A percentile compares a stretch with the other conserved stretches of the same genome.
Conservation (phyloP, 2,113 vertebrate species). For the Sus scrofa region T2T-Sscrofa CM000823.6:28808501-28809000, state of each 20-base stretch:
- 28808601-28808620: not conserved
- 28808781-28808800: not conserved
- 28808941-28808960: not conserved
- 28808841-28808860: constrained; percentile 40
- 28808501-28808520: not conserved
- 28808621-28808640: not conserved
- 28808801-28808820: not conserved
- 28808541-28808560: constrained; percentile 32
- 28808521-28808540: not conserved
- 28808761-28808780: constrained; percentile 3
- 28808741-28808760: not conserved
- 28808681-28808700: not conserved
- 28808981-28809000: not conserved
- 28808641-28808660: not conserved
- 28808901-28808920: not conserved
- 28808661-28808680: not conserved
- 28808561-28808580: not conserved
- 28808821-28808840: constrained; percentile 22
- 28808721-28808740: not conserved
- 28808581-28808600: not conserved
- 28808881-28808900: not conserved
- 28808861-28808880: not conserved
- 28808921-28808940: not conserved
- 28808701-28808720: not conserved
- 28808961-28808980: constrained; percentile 33